Conservation (phyloP, 2,113 vertebrate species). For the Arenaria interpres region DNA sequence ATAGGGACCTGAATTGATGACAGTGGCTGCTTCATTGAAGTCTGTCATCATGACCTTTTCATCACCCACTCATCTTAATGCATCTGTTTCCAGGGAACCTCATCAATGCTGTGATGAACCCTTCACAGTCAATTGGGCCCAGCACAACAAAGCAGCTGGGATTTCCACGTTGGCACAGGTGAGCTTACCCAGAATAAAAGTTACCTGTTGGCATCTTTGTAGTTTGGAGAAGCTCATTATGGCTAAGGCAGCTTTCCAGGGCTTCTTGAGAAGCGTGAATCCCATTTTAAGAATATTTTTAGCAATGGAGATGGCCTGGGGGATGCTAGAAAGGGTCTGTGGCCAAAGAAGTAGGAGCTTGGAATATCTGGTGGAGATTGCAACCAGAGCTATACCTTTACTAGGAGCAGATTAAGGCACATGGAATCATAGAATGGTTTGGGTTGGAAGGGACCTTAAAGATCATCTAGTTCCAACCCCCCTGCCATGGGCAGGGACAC, state of each 20-base stretch:
- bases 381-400: neutral
- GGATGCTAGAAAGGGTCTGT: neutral
- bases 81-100: neutral
- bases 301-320: neutral
- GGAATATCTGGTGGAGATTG: neutral
- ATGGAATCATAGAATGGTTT: too few relatives aligned
- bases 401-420: neutral
- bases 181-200: neutral
- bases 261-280: neutral
- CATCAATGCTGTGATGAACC: neutral
- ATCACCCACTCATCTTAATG: neutral
- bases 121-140: neutral
- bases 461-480: too few relatives aligned
- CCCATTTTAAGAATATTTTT: neutral
- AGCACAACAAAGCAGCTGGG: neutral
- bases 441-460: too few relatives aligned
- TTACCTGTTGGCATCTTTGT: neutral
- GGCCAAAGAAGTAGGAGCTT: neutral
- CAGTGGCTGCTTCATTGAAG: neutral
- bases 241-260: neutral
- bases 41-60: neutral
- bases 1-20: neutral
- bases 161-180: neutral
- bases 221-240: neutral
- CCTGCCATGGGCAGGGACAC: too few relatives aligned